Percentiles rank a stretch among this genome's conserved stretches.
Evolutionary conservation across 2,113 vertebrate species (phyloP).

Genomic region (Pelmatolapia mariae): DNA sequence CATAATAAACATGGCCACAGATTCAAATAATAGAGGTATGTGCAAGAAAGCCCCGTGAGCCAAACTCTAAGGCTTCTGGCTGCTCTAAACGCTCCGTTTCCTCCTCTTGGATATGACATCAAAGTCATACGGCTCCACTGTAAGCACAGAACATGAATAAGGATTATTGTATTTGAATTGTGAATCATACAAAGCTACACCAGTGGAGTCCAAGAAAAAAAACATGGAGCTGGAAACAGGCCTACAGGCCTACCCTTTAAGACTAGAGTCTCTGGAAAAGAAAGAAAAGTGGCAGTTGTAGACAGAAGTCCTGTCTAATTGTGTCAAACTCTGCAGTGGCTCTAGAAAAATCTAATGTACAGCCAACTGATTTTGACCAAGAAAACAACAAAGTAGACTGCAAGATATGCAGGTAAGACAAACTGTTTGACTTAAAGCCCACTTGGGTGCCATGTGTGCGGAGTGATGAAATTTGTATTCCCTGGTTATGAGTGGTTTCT

Average conservation of each 20-base stretch:
- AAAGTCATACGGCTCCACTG: neutral
- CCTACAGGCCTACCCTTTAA: neutral
- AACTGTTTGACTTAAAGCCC: neutral
- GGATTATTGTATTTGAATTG: neutral
- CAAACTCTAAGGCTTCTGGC: neutral
- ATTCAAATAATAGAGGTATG: neutral
- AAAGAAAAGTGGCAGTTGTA: neutral
- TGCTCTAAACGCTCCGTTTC: neutral
- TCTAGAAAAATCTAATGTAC: neutral
- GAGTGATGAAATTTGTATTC: neutral
- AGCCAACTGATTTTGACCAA: neutral
- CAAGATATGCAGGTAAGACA: neutral
- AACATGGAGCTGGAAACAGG: neutral
- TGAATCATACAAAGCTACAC: neutral
- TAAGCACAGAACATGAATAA: neutral
- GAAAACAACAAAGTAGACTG: neutral
- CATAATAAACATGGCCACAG: neutral
- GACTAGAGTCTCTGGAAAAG: neutral
- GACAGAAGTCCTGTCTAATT: neutral
- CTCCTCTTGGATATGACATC: neutral
- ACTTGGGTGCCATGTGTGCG: neutral
- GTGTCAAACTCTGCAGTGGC: neutral
- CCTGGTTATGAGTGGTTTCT: neutral
- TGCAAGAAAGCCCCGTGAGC: neutral
- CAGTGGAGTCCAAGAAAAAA: neutral